Conservation (phyloP, 2,888 invertebrate genomes). For the Choristoneura rosaceana region DNA sequence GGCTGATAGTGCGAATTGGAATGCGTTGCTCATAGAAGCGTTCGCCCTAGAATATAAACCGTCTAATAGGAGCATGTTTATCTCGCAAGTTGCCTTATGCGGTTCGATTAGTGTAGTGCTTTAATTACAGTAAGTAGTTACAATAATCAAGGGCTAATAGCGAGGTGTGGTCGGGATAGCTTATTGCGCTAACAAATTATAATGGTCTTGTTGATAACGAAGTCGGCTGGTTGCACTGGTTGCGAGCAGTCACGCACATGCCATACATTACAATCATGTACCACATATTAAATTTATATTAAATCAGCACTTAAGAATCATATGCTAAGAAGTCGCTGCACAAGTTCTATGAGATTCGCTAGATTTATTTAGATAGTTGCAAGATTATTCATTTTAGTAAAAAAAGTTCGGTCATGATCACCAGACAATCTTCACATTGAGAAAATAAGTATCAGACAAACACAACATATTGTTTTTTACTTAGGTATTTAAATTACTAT, state of each 20-base stretch:
- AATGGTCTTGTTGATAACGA: slow-evolving; percentile 55
- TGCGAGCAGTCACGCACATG: slow-evolving; percentile 49
- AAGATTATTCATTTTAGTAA: too few species aligned
- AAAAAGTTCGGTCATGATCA: too few species aligned
- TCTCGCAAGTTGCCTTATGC: slow-evolving; percentile 57
- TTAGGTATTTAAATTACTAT: too few species aligned
- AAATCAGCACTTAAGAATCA: background rate
- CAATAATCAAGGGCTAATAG: slow-evolving; percentile 71
- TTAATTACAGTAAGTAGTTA: slow-evolving; percentile 56
- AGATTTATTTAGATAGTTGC: background rate
- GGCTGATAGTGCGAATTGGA: slow-evolving; percentile 35
- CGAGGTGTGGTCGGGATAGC: slow-evolving; percentile 62
- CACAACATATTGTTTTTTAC: too few species aligned
- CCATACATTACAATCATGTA: background rate
- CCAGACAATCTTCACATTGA: too few species aligned
- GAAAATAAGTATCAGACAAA: too few species aligned
- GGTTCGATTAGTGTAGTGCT: slow-evolving; percentile 47
- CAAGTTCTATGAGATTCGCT: background rate
- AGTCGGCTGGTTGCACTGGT: slow-evolving; percentile 53
- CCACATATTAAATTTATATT: background rate
- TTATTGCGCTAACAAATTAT: slow-evolving; percentile 66
- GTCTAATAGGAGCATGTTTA: slow-evolving; percentile 42
- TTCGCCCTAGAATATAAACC: slow-evolving; percentile 32
- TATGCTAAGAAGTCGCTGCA: background rate
- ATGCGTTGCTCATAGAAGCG: slow-evolving; percentile 24